Conservation (phyloP, 2,888 invertebrate species). For the Phyllotreta cruciferae region DNA sequence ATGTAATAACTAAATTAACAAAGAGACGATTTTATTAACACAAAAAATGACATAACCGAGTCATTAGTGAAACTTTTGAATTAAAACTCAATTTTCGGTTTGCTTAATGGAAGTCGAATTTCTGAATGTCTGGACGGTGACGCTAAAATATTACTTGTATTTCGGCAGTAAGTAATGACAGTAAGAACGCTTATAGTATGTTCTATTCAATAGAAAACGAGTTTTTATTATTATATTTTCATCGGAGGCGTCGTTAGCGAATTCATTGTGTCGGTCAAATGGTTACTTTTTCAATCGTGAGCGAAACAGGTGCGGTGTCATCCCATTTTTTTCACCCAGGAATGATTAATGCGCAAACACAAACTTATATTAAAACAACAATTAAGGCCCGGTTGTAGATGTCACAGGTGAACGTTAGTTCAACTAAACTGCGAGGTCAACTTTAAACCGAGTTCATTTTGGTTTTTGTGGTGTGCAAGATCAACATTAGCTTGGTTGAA, state of each 20-base stretch:
- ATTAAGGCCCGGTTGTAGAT: no score
- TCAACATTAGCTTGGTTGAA: no score
- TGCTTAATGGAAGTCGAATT: no score
- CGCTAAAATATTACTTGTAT: slow-evolving; percentile 36
- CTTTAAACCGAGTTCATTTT: no score
- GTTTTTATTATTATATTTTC: slow-evolving; percentile 21
- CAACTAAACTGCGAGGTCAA: no score
- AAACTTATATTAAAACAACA: not conserved
- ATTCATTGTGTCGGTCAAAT: slow-evolving; percentile 19
- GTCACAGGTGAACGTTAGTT: no score
- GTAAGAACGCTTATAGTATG: not conserved
- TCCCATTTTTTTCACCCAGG: slow-evolving; percentile 9
- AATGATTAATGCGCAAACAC: slow-evolving; percentile 11
- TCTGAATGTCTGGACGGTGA: slow-evolving; percentile 36
- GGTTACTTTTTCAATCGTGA: slow-evolving; percentile 5
- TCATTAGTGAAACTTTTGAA: no score
- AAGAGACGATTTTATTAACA: no score
- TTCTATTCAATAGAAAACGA: slow-evolving; percentile 14
- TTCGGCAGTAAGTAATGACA: slow-evolving; percentile 20
- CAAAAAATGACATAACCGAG: no score
- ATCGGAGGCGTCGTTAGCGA: slow-evolving; percentile 27
- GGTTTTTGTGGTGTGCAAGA: no score
- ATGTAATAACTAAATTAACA: no score
- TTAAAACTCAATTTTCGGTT: no score
- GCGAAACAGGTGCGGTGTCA: slow-evolving; percentile 16